phyloP scores from a whole-genome alignment of 2,888 invertebrate genomes.

The Lycocerus yunnanus region DNA sequence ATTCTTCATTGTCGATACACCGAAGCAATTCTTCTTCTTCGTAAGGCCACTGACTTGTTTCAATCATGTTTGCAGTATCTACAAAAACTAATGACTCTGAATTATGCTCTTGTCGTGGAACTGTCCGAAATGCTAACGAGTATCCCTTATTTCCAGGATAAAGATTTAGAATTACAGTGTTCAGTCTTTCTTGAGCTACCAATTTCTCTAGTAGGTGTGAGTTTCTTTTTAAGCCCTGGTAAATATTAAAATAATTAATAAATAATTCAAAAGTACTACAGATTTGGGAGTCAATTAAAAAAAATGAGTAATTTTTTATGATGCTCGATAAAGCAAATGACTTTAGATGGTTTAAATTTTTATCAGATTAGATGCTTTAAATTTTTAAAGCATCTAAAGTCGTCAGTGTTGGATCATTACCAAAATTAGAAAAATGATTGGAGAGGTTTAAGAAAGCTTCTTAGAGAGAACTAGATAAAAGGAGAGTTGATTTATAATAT shows the following conservation, averaged over 20 bases:
- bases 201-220: conserved; percentile 83
- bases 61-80: conserved; percentile 67
- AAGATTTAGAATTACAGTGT: conserved; percentile 87
- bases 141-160: conserved; percentile 91
- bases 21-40: conserved; percentile 86
- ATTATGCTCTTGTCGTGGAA: conserved; percentile 36
- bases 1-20: conserved; percentile 88
- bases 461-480: too few relatives aligned
- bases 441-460: too few relatives aligned
- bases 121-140: conserved; percentile 43
- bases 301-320: too few relatives aligned
- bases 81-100: conserved; percentile 57
- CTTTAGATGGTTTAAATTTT: too few relatives aligned
- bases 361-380: too few relatives aligned
- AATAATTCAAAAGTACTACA: too few relatives aligned
- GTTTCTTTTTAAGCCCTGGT: conserved; percentile 65
- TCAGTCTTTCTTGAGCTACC: conserved; percentile 82
- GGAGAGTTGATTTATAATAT: too few relatives aligned
- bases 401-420: too few relatives aligned
- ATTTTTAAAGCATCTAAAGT: too few relatives aligned
- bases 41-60: conserved; percentile 83
- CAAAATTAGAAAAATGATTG: too few relatives aligned
- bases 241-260: conserved; percentile 24
- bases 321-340: too few relatives aligned
- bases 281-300: too few relatives aligned